These are phyloP conservation scores for Tetragnatha versicolor DNA, from an alignment of 1,140 invertebrate species.

Conservation along the genomic window DNA sequence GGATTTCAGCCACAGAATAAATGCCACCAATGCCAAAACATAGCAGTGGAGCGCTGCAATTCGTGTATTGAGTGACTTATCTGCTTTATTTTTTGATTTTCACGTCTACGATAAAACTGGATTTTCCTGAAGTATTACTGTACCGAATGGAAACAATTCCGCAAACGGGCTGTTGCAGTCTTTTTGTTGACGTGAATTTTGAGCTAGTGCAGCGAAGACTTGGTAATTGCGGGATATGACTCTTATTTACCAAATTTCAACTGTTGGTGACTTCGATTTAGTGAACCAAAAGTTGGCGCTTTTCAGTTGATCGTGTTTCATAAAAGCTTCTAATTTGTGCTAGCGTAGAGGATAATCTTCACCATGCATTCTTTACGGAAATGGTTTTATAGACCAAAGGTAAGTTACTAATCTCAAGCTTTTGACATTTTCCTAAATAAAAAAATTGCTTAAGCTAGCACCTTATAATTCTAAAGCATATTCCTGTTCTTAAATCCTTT, in stretches of 20 bases:
- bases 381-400: slow-evolving; percentile 92
- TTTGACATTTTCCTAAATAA: neutral
- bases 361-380: slow-evolving; percentile 86
- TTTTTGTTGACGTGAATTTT: slow-evolving; percentile 3
- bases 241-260: neutral
- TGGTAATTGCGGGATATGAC: neutral
- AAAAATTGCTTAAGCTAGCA: too few species aligned
- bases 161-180: slow-evolving; percentile 18
- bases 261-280: neutral
- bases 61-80: too few species aligned
- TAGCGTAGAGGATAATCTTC: slow-evolving; percentile 18
- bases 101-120: too few species aligned
- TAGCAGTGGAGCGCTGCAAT: too few species aligned
- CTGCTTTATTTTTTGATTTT: too few species aligned
- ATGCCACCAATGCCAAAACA: too few species aligned
- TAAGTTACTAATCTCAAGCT: slow-evolving; percentile 65
- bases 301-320: slow-evolving; percentile 3
- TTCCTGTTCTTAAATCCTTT: too few species aligned
- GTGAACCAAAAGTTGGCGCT: neutral
- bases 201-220: slow-evolving; percentile 1
- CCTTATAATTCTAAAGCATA: too few species aligned
- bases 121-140: slow-evolving; percentile 27
- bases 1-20: too few species aligned
- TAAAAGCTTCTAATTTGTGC: slow-evolving; percentile 2
- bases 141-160: slow-evolving; percentile 17